Evolutionary conservation across 2,797 vertebrate species (phyloP).

Genomic region (Phoebastria nigripes): DNA sequence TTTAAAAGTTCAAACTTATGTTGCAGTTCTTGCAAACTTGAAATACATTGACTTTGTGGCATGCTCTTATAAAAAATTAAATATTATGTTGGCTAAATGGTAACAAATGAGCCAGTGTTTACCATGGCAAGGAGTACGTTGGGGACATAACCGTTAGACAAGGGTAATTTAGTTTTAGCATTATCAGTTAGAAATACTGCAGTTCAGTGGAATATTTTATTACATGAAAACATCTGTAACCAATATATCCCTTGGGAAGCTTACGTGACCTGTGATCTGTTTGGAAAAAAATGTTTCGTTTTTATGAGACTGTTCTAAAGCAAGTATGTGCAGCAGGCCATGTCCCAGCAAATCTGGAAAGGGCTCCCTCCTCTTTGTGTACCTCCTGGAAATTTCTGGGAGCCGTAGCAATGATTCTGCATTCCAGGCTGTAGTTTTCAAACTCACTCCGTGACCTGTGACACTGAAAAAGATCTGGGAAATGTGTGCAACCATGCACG

Average conservation of each 20-base stretch:
- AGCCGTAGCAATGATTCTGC: neutral
- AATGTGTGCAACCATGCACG: neutral
- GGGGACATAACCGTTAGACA: constrained; percentile 66
- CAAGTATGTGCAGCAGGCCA: neutral
- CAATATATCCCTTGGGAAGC: constrained; percentile 68
- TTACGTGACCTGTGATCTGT: constrained; percentile 67
- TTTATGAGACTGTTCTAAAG: constrained; percentile 58
- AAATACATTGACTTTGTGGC: neutral
- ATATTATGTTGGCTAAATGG: constrained; percentile 38
- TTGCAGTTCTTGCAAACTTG: neutral
- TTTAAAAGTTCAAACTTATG: neutral
- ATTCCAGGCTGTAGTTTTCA: neutral
- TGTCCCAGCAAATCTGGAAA: neutral
- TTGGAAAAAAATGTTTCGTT: constrained; percentile 57
- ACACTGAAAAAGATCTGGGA: neutral
- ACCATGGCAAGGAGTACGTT: constrained; percentile 47
- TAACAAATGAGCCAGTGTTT: constrained; percentile 56
- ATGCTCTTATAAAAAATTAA: neutral
- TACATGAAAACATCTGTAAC: constrained; percentile 73
- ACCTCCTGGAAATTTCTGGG: constrained; percentile 12
- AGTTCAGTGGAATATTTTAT: constrained; percentile 68
- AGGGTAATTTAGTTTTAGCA: constrained; percentile 69
- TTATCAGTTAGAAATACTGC: constrained; percentile 68
- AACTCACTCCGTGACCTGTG: neutral
- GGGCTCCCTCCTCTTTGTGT: neutral